Base-by-base conservation (phyloP, 2,113 vertebrate genomes). In the Maccullochella peelii region DNA sequence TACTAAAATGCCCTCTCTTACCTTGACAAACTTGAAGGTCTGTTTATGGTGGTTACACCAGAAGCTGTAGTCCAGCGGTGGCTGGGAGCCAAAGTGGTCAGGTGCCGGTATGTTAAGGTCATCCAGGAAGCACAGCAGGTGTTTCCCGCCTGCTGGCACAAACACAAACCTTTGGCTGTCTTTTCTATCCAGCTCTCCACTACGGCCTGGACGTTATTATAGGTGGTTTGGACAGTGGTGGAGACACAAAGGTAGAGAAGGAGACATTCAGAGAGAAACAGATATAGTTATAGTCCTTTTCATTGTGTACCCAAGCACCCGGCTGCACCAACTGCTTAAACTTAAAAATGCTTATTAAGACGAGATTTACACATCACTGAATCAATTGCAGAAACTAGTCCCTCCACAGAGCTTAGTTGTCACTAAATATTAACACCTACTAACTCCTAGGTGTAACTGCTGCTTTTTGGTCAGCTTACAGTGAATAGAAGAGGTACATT, bases 31-130 rank as follows among this genome's bases (percentile, higher is more conserved):
- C 73, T 94, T 96, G 73, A 92, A 81, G 36, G 84, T 95, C 88
- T 96, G 96, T 78, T 96, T 95, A 30, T 79, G 21, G 9, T 94
- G 94, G 88, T 96, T 95, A 1, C 96, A 96, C 95, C 96, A 96
- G 91, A 96, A 96, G 79, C 96, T 93, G 4, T 96, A 95, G 86
- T 96, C 95, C 87, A 97, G 92, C 0, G 94, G 96, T 0, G 96
- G 96, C 94, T 95, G 96, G 14, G 94, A 96, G 61, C 96, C 96
- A 38, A 96, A 96, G 11, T 10, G 50, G 73, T 97, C 96, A 59
- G 94, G 92, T 8, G 96, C 95, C 0, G 96, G 95, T 95, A 95
- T 96, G 82, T 96, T 96, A 8, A 97, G 92, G 90, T 97, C 96
- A 18, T 97, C 96, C 95, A 97, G 92, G 76, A 95, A 96, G 72